Evolutionary conservation across 2,113 vertebrate genomes (phyloP), one percentile per base, ranked within the genome.

Genomic region (Epinephelus lanceolatus): DNA sequence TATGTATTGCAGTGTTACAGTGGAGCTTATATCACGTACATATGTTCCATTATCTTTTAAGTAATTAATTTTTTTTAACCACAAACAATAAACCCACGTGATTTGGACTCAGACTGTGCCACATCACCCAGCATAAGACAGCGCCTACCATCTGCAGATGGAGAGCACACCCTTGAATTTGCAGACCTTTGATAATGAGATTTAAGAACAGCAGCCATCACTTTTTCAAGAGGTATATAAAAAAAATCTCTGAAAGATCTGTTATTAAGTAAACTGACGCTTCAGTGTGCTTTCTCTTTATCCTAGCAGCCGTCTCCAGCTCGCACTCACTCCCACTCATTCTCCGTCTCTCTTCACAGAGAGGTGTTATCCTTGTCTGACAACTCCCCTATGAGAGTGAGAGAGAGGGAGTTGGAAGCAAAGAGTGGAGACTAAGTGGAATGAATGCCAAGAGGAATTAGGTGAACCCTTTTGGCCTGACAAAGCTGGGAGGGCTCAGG

Each of bases 341-440:
- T 53, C 69, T 56, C 80, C 37, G 69, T 72, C 74, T 85, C 57
- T 76, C 67, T 42, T 79, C 79, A 85, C 83, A 72, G 53, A 53
- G 83, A 92, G 74, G 89, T 84, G 87, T 88, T 88, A 90, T 91
- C 81, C 83, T 86, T 86, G 86, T 89, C 83, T 88, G 89, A 91
- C 88, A 93, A 89, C 84, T 90, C 88, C 87, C 87, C 76, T 76
- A 72, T 81, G 89, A 90, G 86, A 51, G 84, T 87, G 84, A 68
- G 66, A 61, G 69, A 79, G 71, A 4, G 30, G 73, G 80, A 81
- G 67, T 78, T 60, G 68, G 60, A 85, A 81, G 70, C 68, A 81
- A 78, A 85, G 77, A 86, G 71, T 57, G 45, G 78, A 84, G 81
- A 68, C 71, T 80, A 76, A 84, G 86, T 73, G 71, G 77, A 84